Evolutionary conservation across 2,797 vertebrate species (phyloP).

Genomic region (Eleutherodactylus coqui): DNA sequence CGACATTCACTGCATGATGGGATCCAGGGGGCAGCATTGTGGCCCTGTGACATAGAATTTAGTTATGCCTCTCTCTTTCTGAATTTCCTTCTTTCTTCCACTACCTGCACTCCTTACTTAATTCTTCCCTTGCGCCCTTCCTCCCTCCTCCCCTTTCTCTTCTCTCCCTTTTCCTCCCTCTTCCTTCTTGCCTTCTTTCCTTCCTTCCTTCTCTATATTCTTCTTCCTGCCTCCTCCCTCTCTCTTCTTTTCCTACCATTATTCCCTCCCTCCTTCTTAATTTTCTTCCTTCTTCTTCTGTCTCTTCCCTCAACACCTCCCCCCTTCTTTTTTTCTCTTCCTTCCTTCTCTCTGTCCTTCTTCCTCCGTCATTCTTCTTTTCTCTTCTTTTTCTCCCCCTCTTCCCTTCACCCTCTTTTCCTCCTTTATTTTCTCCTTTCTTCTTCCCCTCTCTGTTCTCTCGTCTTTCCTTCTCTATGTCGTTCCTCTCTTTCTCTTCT

Average conservation of each 20-base stretch:
- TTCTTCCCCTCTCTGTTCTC: too few relatives aligned
- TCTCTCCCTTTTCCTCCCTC: not conserved
- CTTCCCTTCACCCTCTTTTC: not conserved
- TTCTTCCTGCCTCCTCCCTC: not conserved
- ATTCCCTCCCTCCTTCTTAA: too few relatives aligned
- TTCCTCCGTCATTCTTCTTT: too few relatives aligned
- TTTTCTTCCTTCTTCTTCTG: not conserved
- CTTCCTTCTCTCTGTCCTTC: not conserved
- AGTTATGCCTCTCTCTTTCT: not conserved
- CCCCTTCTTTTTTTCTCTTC: not conserved
- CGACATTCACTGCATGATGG: not conserved
- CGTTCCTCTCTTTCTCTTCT: not conserved
- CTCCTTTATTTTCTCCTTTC: not conserved
- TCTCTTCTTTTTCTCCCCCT: not conserved
- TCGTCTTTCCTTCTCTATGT: not conserved
- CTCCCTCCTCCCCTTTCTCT: not conserved
- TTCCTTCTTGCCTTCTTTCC: not conserved
- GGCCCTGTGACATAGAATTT: not conserved
- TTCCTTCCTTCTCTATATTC: not conserved
- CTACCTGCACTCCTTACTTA: not conserved
- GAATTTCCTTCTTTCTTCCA: not conserved
- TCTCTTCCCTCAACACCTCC: not conserved
- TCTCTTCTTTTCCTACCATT: not conserved
- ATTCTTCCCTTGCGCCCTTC: not conserved
- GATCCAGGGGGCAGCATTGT: not conserved